Base-by-base conservation (phyloP, 2,797 vertebrate genomes). In the Pangasius larnaudii region DNA sequence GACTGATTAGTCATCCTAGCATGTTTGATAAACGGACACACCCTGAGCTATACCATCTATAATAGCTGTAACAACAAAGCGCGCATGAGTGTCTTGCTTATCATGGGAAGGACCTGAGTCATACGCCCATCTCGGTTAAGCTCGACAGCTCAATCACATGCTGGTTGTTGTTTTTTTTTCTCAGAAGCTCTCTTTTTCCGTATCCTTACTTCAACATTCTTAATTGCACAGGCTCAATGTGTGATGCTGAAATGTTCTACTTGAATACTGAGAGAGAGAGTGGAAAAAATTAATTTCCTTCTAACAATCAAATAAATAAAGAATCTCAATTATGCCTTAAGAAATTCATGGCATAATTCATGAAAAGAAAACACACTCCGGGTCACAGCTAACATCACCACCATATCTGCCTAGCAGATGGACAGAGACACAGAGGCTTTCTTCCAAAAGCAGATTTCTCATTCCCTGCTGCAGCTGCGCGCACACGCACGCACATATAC, bases 21-120 rank as follows among this genome's bases (percentile, higher is more conserved):
- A 87, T 89, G 88, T 91, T 91, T 86, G 91, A 92, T 92, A 90
- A 91, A n/a, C 89, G 75, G 82, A 91, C 91, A 86, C 91, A 89
- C 91, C 91, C 90, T 69, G 77, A 75, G 90, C 88, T 90, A 92
- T 92, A 91, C 89, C 88, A 89, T 89, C 88, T 87, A 87, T 84
- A 91, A 92, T 87, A 72, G 84, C 84, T 87, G 84, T 49, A 85
- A 87, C 87, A 90, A 90, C 89, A 91, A 90, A 89, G 63, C 46
- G 39, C 24, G 85, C 67, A 86, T 85, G 87, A 85, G 80, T 77
- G 63, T 91, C 89, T 75, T 77, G 65, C 84, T 90, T 87, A 92
- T 88, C 90, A 85, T 90, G 89, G 84, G 87, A 90, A 89, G 84
- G 46, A 49, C 77, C 84, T 27, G 79, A 85, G 51, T 86, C 84